Base-by-base conservation (phyloP, 2,888 invertebrate genomes). In the Philonicus albiceps region DNA sequence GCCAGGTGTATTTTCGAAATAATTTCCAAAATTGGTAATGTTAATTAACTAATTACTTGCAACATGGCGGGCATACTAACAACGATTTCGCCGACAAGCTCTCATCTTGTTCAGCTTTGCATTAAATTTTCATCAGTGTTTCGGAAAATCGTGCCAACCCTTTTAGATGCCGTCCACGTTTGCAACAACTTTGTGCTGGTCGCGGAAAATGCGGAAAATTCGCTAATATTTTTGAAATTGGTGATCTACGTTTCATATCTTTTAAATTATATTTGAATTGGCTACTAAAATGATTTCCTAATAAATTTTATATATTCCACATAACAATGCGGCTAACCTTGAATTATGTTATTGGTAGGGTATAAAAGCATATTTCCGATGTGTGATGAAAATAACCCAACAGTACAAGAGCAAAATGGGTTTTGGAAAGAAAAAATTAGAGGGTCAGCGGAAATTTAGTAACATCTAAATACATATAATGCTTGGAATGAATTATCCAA, bases 41-140 rank as follows among this genome's bases (percentile, higher is more conserved):
- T 81, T 81, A 81, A 81, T 81, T 81, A 81, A 81, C 81, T 81
- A 81, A 81, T 81, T 81, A 81, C 81, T 81, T 81, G 30, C 81
- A 53, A 11, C 55, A 64, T 81, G 80, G 30, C 19, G 49, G 64
- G 30, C 49, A 49, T 49, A 3, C 78, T 49, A 78, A 78, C 43
- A 49, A 78, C 34, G 19, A 49, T 27, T 27, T 49, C 27, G 43
- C 27, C 64, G 22, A 78, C 49, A 78, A 78, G 78, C 78, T 53
- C 49, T 30, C 78, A 78, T 78, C 78, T 43, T 78, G 78, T 78
- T 78, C 49, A 34, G 27, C 40, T 78, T 78, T 49, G 49, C 78
- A 78, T 78, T 78, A 78, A 78, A 78, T 78, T 78, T 78, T 78
- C 78, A 78, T 43, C 49, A 78, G 49, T 19, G 78, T 49, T 78